These are phyloP conservation scores for Rhinoraja longicauda DNA, from an alignment of 2,797 vertebrate species.

Conservation along the genomic window DNA sequence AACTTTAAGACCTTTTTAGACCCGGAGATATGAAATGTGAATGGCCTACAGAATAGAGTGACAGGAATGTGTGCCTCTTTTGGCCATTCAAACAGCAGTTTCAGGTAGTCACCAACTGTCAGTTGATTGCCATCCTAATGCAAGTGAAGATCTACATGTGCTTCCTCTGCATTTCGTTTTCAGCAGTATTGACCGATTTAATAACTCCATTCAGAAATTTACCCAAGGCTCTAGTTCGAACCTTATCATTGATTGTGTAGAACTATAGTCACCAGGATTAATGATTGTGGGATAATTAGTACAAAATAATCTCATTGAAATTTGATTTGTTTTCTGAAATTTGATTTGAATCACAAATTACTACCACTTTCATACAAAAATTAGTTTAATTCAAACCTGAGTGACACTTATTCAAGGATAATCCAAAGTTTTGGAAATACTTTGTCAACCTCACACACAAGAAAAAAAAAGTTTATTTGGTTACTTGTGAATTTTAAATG, in stretches of 20 bases:
- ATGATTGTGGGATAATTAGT: neutral
- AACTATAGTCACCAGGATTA: neutral
- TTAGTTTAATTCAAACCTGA: neutral
- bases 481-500: neutral
- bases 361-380: neutral
- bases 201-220: neutral
- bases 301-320: neutral
- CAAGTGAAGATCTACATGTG: neutral
- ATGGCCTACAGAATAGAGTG: neutral
- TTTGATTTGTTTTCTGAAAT: neutral
- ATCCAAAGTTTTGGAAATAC: constrained; percentile 6
- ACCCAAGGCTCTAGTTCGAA: neutral
- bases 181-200: neutral
- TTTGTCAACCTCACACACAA: neutral
- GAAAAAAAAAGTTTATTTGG: neutral
- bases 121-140: neutral
- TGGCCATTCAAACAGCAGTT: neutral
- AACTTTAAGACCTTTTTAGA: neutral
- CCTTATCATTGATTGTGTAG: neutral
- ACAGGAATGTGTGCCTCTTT: neutral
- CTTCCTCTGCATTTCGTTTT: neutral
- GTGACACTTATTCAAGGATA: neutral
- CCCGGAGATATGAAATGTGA: neutral
- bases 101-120: neutral
- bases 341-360: neutral